Evolutionary conservation across 2,797 vertebrate species (phyloP), one percentile per base, ranked within the genome.

Genomic region (Eremophila alpestris): DNA sequence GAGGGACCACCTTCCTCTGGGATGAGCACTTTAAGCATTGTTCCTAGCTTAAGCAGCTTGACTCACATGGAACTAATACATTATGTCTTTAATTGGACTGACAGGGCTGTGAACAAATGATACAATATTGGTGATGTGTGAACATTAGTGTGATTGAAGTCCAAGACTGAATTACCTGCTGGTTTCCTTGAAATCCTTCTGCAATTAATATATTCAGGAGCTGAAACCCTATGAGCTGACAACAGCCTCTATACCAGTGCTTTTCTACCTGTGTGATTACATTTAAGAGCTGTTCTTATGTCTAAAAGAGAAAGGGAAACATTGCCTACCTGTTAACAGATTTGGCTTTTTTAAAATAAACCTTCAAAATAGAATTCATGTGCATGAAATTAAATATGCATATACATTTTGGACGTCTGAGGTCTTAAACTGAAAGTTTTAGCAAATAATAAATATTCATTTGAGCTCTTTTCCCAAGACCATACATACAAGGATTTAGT

Each of bases 401-500:
- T 24, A 60, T 34, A 30, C 3, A 26, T 68, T 83, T 89, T 83
- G 46, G 32, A 80, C 6, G 23, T 22, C 12, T 76, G 43, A 86
- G 8, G 4, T 64, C 26, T 52, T 59, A 41, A 24, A 68, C 4
- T 21, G 23, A 32, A 62, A 78, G 32, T 78, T 83, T 79, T 62
- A 67, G 5, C 27, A 60, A 87, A 70, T 5, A 80, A 73, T 30
- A 56, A 54, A 24, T 32, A 36, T 34, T 59, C 0, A 17, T 75
- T 90, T 79, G 26, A 65, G 11, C 2, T 76, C 27, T 36, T 71
- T n/a, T 67, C 29, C 11, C 6, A 2, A 27, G 7, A 40, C n/a
- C 0, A 0, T 19, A 5, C 6, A n/a, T n/a, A n/a, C n/a, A n/a
- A 36, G 4, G 22, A 2, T 52, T 84, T 67, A 43, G 4, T 48